Conservation (phyloP, 2,113 vertebrate genomes). For the Semicossyphus pulcher region DNA sequence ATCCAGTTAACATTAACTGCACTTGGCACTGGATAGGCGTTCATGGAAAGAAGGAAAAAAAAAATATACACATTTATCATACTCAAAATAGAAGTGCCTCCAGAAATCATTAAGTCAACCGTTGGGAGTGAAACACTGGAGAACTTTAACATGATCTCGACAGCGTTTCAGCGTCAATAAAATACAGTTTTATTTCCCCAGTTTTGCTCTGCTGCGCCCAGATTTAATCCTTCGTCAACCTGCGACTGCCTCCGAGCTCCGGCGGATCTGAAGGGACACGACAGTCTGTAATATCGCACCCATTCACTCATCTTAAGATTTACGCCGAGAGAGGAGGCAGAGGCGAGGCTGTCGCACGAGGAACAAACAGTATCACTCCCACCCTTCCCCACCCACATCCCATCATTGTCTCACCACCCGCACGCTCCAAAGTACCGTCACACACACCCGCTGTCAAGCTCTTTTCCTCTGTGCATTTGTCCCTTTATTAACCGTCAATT, state of each 20-base stretch:
- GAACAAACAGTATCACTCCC: conserved; percentile 53
- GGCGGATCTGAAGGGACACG: conserved; percentile 41
- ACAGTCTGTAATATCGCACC: conserved; percentile 15
- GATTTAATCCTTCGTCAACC: conserved; percentile 38
- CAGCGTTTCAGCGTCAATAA: conserved; percentile 60
- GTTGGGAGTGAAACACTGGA: conserved; percentile 49
- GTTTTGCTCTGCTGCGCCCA: conserved; percentile 13
- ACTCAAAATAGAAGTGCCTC: conserved; percentile 74
- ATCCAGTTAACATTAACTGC: conserved; percentile 85
- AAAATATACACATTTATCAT: conserved; percentile 80
- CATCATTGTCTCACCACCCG: conserved; percentile 32
- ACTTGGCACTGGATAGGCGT: conserved; percentile 88
- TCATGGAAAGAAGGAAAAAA: conserved; percentile 75
- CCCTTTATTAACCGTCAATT: conserved; percentile 72
- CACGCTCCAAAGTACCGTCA: conserved; percentile 67
- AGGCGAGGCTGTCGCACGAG: conserved; percentile 33
- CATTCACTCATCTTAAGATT: conserved; percentile 64
- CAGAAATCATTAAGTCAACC: conserved; percentile 58
- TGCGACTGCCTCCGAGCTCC: conserved; percentile 42
- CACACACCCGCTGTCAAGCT: conserved; percentile 62
- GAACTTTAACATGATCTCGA: conserved; percentile 75
- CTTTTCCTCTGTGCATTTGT: conserved; percentile 70
- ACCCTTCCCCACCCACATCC: conserved; percentile 1
- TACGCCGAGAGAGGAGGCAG: conserved; percentile 64
- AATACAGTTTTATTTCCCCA: conserved; percentile 43